Conservation (phyloP, 2,888 invertebrate genomes). For the Drosophila borealis region DNA sequence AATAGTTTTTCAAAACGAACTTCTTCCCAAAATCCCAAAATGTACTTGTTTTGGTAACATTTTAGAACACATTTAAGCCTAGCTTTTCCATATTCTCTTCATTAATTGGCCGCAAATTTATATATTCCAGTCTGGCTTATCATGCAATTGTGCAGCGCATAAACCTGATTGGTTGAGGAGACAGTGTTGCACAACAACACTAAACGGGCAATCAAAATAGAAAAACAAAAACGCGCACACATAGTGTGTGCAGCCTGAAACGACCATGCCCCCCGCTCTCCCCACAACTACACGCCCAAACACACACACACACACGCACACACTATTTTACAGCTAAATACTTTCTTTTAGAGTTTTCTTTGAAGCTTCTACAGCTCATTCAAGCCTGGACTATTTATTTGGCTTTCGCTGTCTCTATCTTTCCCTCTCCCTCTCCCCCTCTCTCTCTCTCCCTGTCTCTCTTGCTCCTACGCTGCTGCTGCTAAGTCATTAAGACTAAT, state of each 20-base stretch:
- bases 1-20: too few species aligned
- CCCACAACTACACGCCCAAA: not conserved
- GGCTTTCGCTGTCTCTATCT: constrained; percentile 7
- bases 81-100: too few species aligned
- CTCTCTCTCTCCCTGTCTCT: not conserved
- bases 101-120: too few species aligned
- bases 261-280: too few species aligned
- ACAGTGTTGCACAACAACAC: constrained; percentile 25
- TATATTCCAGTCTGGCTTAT: not conserved
- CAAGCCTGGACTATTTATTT: constrained; percentile 43
- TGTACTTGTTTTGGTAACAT: too few species aligned
- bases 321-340: constrained; percentile 36
- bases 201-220: not conserved
- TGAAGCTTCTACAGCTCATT: constrained; percentile 51
- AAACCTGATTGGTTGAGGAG: constrained; percentile 27
- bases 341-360: constrained; percentile 60
- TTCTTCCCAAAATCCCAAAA: too few species aligned
- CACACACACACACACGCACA: not conserved
- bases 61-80: too few species aligned
- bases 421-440: constrained; percentile 1
- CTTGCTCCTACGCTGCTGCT: constrained; percentile 14
- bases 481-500: constrained; percentile 79
- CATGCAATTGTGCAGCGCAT: constrained; percentile 24
- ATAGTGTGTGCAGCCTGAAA: not conserved
- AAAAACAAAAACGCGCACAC: not conserved